Percentiles rank a stretch among this genome's conserved stretches.
These are phyloP conservation scores for Erethizon dorsatum DNA, from an alignment of 2,797 vertebrate genomes.

Conservation along the genomic window DNA sequence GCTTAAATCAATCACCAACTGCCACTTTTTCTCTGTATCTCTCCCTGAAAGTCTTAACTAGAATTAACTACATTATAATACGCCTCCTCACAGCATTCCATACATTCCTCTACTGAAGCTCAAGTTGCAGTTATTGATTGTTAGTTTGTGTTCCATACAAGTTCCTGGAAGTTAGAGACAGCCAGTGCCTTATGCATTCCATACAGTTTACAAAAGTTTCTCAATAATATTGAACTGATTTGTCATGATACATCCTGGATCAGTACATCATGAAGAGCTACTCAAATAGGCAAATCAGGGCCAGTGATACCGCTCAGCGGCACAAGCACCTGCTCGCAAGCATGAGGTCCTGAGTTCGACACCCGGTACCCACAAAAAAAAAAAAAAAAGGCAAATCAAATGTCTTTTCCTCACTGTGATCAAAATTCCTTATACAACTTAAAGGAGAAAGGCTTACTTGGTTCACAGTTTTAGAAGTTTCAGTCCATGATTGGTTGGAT, in stretches of 20 bases:
- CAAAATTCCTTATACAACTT: background rate
- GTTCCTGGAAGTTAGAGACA: background rate
- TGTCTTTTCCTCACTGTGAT: background rate
- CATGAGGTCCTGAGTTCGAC: too few relatives aligned
- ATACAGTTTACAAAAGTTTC: background rate
- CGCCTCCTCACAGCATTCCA: background rate
- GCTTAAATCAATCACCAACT: background rate
- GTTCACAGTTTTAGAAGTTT: background rate
- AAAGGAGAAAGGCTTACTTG: background rate
- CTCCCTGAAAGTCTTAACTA: slow-evolving; percentile 1
- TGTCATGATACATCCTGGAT: background rate
- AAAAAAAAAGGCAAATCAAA: background rate
- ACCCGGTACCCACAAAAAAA: too few relatives aligned
- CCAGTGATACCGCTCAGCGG: too few relatives aligned
- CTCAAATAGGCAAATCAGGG: background rate
- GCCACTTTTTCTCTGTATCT: background rate
- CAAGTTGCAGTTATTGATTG: background rate
- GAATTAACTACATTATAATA: background rate
- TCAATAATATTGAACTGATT: background rate
- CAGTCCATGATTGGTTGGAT: background rate
- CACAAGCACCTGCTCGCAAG: too few relatives aligned
- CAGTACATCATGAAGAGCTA: background rate
- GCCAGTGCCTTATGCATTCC: background rate
- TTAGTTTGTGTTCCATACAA: background rate
- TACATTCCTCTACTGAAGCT: background rate